A percentile compares a stretch with the other conserved stretches of the same genome.
These are phyloP conservation scores for Drosophila micromelanica DNA, from an alignment of 1,140 invertebrate genomes.

Conservation along the genomic window DNA sequence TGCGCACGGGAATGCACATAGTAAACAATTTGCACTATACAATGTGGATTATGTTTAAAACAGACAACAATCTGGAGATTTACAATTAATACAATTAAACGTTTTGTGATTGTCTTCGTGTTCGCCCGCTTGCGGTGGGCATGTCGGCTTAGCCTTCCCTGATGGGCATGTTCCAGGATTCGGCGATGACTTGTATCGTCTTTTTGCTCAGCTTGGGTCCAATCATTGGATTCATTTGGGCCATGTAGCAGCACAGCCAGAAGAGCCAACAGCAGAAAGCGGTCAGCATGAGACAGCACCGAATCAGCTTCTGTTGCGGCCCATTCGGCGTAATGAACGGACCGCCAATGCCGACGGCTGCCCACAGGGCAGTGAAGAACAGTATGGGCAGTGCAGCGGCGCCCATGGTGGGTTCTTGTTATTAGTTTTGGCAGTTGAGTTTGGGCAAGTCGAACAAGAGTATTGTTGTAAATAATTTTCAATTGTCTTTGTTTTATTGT, in stretches of 20 bases:
- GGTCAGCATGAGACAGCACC: conserved; percentile 93
- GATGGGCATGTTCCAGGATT: conserved; percentile 89
- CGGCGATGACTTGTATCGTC: conserved; percentile 90
- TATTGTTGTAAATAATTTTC: conserved; percentile 10
- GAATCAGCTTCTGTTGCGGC: conserved; percentile 92
- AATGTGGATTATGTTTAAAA: not conserved
- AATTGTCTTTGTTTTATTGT: conserved; percentile 40
- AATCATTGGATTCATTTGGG: conserved; percentile 97
- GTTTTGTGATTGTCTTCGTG: conserved; percentile 1
- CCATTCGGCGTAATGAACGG: conserved; percentile 95
- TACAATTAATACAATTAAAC: conserved; percentile 35
- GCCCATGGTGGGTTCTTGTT: conserved; percentile 86
- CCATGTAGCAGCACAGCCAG: conserved; percentile 96
- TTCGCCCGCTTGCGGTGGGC: not conserved
- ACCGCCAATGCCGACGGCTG: conserved; percentile 91
- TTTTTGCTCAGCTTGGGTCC: conserved; percentile 91
- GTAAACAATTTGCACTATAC: conserved; percentile 35
- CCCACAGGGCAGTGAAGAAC: conserved; percentile 93
- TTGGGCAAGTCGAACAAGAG: conserved; percentile 18
- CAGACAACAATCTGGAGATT: conserved; percentile 12
- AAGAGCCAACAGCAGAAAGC: conserved; percentile 96
- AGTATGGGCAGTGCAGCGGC: conserved; percentile 89
- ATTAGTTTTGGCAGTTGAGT: not conserved
- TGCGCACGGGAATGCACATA: conserved; percentile 27
- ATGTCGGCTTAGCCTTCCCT: conserved; percentile 50